phyloP scores from a whole-genome alignment of 1,140 invertebrate species.

The Hyphantria cunea region DNA sequence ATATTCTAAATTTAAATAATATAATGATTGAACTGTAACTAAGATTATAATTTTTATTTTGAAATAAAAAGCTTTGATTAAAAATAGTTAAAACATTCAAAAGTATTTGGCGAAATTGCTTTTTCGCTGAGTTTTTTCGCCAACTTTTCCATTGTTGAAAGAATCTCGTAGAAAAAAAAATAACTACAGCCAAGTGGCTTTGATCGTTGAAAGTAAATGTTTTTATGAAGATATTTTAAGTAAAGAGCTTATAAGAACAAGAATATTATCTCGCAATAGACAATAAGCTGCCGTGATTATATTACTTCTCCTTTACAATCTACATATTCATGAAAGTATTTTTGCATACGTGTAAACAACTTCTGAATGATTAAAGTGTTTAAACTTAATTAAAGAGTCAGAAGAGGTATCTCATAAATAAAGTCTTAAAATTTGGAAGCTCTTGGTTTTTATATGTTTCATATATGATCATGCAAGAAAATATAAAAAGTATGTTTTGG shows the following conservation, averaged over 20 bases:
- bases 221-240: background rate
- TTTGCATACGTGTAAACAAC: background rate
- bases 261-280: background rate
- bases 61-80: too few relatives aligned
- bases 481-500: too few relatives aligned
- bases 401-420: too few relatives aligned
- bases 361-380: background rate
- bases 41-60: too few relatives aligned
- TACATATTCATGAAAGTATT: constrained; percentile 4
- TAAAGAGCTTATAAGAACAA: background rate
- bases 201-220: background rate
- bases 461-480: too few relatives aligned
- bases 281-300: constrained; percentile 3
- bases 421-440: too few relatives aligned
- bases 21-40: too few relatives aligned
- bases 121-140: too few relatives aligned
- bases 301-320: background rate
- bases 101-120: too few relatives aligned
- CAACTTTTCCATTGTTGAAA: background rate
- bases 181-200: background rate
- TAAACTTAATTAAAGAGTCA: background rate
- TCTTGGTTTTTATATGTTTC: too few relatives aligned
- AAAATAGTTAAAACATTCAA: too few relatives aligned
- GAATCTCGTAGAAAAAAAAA: background rate
- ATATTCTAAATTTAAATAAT: too few relatives aligned